Conservation (phyloP, 2,797 vertebrate species). For the Danio albolineatus region DNA sequence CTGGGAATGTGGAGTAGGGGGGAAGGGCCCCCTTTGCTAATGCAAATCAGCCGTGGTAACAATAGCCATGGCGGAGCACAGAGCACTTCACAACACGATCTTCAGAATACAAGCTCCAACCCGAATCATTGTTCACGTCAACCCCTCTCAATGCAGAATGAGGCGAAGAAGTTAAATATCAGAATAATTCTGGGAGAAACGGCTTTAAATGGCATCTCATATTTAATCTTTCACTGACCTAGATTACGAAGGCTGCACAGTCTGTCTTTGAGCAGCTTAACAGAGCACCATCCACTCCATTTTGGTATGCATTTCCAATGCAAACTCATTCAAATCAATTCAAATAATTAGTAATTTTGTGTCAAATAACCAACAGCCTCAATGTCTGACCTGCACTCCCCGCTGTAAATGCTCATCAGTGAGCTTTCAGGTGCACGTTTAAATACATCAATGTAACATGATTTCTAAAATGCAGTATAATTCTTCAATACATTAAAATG, state of each 20-base stretch:
- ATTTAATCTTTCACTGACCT: constrained; percentile 43
- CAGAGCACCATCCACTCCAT: constrained; percentile 14
- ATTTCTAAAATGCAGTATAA: neutral
- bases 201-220: constrained; percentile 40
- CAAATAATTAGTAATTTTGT: constrained; percentile 31
- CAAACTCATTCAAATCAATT: constrained; percentile 38
- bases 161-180: constrained; percentile 32
- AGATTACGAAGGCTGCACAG: constrained; percentile 17
- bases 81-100: constrained; percentile 49
- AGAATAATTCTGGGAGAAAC: constrained; percentile 19
- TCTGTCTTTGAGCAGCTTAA: constrained; percentile 18
- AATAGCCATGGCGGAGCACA: constrained; percentile 64
- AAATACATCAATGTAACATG: neutral
- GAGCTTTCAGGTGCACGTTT: neutral
- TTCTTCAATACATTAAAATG: neutral
- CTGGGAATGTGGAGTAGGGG: constrained; percentile 61
- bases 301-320: constrained; percentile 21
- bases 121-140: neutral
- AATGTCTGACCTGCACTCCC: neutral
- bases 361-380: constrained; percentile 33
- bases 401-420: neutral
- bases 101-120: constrained; percentile 28
- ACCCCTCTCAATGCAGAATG: constrained; percentile 27
- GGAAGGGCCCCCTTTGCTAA: constrained; percentile 66
- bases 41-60: constrained; percentile 73